Percentiles rank a stretch among this genome's conserved stretches.
Evolutionary conservation across 2,797 vertebrate genomes (phyloP).

Genomic region (Arrhamphus sclerolepis): DNA sequence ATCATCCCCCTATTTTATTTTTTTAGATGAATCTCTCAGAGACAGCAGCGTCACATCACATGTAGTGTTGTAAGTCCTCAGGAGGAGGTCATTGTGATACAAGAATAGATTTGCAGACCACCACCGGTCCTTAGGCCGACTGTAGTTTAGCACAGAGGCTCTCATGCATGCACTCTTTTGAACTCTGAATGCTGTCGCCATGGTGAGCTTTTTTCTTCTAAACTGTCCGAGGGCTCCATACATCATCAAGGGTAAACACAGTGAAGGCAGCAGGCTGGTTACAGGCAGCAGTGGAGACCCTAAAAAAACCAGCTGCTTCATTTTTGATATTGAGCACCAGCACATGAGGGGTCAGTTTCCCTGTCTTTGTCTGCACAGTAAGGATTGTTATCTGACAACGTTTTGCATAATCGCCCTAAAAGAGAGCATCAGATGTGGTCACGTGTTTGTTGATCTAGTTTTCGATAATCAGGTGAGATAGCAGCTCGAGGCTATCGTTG

Average conservation of each 20-base stretch:
- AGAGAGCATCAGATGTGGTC: too few relatives aligned
- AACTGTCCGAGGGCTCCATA: constrained; percentile 7
- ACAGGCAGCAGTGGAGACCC: not conserved
- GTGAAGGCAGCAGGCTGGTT: not conserved
- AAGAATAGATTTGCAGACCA: constrained; percentile 1
- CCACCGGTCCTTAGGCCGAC: constrained; percentile 20
- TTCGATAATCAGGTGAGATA: too few relatives aligned
- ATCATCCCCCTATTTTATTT: constrained; percentile 1
- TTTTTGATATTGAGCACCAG: too few relatives aligned
- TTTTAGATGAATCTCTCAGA: constrained; percentile 3
- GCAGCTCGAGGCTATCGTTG: too few relatives aligned
- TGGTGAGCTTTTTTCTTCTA: constrained; percentile 16
- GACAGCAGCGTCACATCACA: constrained; percentile 16
- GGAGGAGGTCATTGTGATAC: constrained; percentile 6
- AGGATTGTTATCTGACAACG: too few relatives aligned
- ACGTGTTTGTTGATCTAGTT: too few relatives aligned
- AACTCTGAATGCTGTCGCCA: constrained; percentile 20
- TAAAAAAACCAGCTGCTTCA: not conserved
- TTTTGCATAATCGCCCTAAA: too few relatives aligned
- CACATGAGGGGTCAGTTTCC: too few relatives aligned
- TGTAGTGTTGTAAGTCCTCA: not conserved
- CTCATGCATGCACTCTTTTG: constrained; percentile 21
- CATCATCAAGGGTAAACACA: not conserved
- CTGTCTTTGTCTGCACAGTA: too few relatives aligned
- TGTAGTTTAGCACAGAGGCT: constrained; percentile 19